A percentile compares a stretch with the other conserved stretches of the same genome.
phyloP scores from a whole-genome alignment of 2,113 vertebrate genomes.

The Upupa epops region DNA sequence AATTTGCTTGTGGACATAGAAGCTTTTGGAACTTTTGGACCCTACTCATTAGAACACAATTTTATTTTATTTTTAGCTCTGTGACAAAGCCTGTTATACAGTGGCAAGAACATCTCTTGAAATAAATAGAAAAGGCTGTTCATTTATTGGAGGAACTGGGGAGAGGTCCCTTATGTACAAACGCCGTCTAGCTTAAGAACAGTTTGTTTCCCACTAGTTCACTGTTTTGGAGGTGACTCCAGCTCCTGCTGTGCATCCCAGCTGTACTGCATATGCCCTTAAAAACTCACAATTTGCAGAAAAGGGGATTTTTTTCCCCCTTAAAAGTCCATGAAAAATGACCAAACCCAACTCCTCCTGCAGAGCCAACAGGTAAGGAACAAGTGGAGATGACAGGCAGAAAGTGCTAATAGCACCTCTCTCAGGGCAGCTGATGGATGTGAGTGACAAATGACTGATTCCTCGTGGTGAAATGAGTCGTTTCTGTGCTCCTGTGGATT shows the following conservation, averaged over 20 bases:
- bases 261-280: not conserved
- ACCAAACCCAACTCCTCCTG: not conserved
- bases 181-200: not conserved
- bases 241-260: not conserved
- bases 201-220: not conserved
- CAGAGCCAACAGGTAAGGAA: not conserved
- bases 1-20: not conserved
- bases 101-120: conserved; percentile 26
- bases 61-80: not conserved
- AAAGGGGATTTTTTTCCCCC: not conserved
- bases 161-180: conserved; percentile 24
- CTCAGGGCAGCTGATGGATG: not conserved
- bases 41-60: not conserved
- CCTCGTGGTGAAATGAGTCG: not conserved
- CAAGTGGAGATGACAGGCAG: not conserved
- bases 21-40: not conserved
- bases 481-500: not conserved
- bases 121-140: conserved; percentile 38
- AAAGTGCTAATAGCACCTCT: not conserved
- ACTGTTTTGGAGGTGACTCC: not conserved
- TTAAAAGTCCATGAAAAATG: not conserved
- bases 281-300: not conserved
- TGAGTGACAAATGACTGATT: not conserved
- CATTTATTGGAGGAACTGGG: conserved; percentile 1
- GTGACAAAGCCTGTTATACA: not conserved